Percentiles rank a stretch among this genome's conserved stretches.
These are phyloP conservation scores for Periophthalmus magnuspinnatus DNA, from an alignment of 2,797 vertebrate species.

Conservation along the genomic window DNA sequence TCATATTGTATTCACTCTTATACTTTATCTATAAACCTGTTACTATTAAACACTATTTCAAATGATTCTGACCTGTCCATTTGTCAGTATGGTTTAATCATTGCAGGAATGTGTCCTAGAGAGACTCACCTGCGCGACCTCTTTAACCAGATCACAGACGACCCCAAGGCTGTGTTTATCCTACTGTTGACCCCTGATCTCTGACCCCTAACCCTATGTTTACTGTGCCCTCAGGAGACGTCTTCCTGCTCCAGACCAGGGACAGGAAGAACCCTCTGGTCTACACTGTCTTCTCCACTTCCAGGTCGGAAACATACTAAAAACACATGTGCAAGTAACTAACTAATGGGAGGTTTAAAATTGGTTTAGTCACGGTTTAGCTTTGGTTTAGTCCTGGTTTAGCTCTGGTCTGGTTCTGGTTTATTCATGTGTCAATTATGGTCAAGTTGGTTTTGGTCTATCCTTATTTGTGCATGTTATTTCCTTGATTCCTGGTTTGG, in stretches of 20 bases:
- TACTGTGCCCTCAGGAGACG: slow-evolving; percentile 82
- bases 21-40: background rate
- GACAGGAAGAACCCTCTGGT: slow-evolving; percentile 92
- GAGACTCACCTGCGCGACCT: slow-evolving; percentile 8
- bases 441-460: background rate
- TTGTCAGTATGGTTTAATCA: background rate
- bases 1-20: background rate
- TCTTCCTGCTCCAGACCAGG: slow-evolving; percentile 90
- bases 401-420: background rate
- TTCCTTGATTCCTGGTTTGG: background rate
- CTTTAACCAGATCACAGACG: slow-evolving; percentile 9
- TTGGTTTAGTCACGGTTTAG: background rate
- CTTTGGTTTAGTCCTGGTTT: too few species aligned
- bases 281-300: slow-evolving; percentile 92
- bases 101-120: background rate
- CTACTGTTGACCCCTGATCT: slow-evolving; percentile 59
- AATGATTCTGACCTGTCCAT: background rate
- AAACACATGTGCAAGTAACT: background rate
- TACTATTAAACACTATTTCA: background rate
- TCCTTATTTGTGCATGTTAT: too few species aligned
- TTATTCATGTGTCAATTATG: background rate
- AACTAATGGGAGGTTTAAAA: background rate
- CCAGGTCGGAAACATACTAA: slow-evolving; percentile 81
- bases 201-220: slow-evolving; percentile 52
- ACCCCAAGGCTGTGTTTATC: slow-evolving; percentile 51